Conservation (phyloP, 2,797 vertebrate genomes). For the Lithobates sylvaticus region DNA sequence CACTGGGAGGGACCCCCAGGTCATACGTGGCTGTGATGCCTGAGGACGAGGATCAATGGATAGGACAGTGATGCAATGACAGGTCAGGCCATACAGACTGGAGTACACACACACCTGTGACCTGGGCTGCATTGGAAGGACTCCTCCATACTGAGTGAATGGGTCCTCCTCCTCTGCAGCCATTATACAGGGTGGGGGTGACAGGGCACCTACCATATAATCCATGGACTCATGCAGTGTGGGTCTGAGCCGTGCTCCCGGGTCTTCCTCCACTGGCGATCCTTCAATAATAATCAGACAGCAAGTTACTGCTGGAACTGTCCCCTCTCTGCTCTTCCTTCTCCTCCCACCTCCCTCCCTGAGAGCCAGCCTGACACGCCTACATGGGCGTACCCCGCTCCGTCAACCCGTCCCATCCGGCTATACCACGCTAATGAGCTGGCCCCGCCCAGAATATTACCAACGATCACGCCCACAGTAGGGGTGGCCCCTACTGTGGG, state of each 20-base stretch:
- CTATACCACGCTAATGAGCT: too few relatives aligned
- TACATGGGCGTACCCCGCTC: background rate
- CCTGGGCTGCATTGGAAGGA: slow-evolving; percentile 13
- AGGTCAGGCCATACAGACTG: background rate
- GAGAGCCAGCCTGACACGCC: slow-evolving; percentile 11
- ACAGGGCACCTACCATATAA: slow-evolving; percentile 77
- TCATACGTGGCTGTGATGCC: too few relatives aligned
- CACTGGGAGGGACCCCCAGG: too few relatives aligned
- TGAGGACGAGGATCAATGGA: too few relatives aligned
- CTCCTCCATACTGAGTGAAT: background rate
- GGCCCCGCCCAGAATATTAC: background rate
- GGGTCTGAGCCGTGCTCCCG: slow-evolving; percentile 64
- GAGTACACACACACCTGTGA: slow-evolving; percentile 25
- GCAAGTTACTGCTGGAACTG: slow-evolving; percentile 10
- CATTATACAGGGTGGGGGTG: slow-evolving; percentile 23
- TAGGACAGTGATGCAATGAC: background rate
- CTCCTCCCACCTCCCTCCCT: slow-evolving; percentile 41
- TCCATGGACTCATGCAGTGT: slow-evolving; percentile 77
- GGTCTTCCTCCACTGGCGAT: slow-evolving; percentile 2
- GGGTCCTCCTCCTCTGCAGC: background rate
- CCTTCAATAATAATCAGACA: slow-evolving; percentile 6
- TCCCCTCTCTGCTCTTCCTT: slow-evolving; percentile 25
- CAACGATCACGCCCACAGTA: background rate
- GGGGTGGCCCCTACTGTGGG: background rate
- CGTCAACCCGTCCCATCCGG: background rate